Conservation (phyloP, 2,888 invertebrate genomes). For the Isoperla grammatica region DNA sequence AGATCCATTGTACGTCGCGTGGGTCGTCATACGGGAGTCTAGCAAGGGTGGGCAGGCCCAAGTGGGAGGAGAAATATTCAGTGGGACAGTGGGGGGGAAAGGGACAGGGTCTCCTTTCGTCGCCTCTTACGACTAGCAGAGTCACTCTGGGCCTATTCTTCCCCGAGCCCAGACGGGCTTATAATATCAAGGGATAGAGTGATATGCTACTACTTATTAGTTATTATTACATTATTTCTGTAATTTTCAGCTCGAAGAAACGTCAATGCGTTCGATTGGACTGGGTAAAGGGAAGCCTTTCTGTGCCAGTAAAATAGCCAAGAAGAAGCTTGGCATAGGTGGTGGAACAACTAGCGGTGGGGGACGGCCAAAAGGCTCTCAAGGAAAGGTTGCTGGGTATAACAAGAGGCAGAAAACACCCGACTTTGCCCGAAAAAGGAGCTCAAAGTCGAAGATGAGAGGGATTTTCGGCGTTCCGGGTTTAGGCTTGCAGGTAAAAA, state of each 20-base stretch:
- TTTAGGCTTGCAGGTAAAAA: slow-evolving; percentile 58
- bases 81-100: no score
- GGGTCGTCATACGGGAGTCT: no score
- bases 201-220: no score
- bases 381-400: slow-evolving; percentile 53
- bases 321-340: slow-evolving; percentile 65
- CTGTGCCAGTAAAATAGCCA: slow-evolving; percentile 67
- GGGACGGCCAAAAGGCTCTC: slow-evolving; percentile 37
- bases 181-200: no score
- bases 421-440: slow-evolving; percentile 76
- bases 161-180: no score
- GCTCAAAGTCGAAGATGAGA: slow-evolving; percentile 82
- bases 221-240: no score
- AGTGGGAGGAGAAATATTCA: no score
- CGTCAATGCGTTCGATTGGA: slow-evolving; percentile 48
- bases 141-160: no score
- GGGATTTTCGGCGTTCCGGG: slow-evolving; percentile 78
- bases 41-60: no score
- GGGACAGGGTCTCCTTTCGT: no score
- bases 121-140: no score
- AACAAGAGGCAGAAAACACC: slow-evolving; percentile 67
- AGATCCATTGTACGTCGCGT: no score
- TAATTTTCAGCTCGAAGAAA: slow-evolving; percentile 21
- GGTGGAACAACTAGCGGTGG: slow-evolving; percentile 17
- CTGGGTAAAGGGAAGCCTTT: slow-evolving; percentile 76